These are phyloP conservation scores for Aspidiotus destructor DNA, from an alignment of 2,888 invertebrate species.

Conservation along the genomic window DNA sequence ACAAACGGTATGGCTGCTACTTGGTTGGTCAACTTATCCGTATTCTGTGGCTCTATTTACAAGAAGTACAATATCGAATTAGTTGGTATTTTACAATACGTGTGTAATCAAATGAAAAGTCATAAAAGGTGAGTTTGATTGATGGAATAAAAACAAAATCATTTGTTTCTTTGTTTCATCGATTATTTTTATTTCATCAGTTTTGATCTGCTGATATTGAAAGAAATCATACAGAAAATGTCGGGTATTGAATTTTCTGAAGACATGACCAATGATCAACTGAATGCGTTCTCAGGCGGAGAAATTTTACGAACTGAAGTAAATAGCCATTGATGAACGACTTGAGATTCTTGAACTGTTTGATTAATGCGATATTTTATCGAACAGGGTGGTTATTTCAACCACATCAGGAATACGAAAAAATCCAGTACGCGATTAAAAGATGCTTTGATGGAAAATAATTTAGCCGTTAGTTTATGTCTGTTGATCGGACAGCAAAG, in stretches of 20 bases:
- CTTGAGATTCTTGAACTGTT: conserved; percentile 3
- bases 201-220: conserved; percentile 81
- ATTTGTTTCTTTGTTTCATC: not conserved
- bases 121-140: conserved; percentile 66
- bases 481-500: conserved; percentile 94
- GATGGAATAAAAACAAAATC: not conserved
- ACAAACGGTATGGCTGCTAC: conserved; percentile 85
- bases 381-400: conserved; percentile 85
- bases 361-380: conserved; percentile 17
- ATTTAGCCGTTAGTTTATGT: conserved; percentile 86
- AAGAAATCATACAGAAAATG: conserved; percentile 99
- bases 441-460: conserved; percentile 87
- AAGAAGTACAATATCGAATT: conserved; percentile 83
- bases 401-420: conserved; percentile 92
- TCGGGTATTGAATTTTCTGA: conserved; percentile 95
- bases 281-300: conserved; percentile 95
- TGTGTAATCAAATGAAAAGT: conserved; percentile 91
- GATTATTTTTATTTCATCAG: conserved; percentile 43
- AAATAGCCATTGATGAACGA: conserved; percentile 36
- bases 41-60: conserved; percentile 91
- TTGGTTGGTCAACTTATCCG: conserved; percentile 89
- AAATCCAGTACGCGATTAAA: conserved; percentile 88
- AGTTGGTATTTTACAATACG: conserved; percentile 88
- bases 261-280: conserved; percentile 90
- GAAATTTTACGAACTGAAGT: conserved; percentile 91